Conservation (phyloP, 2,113 vertebrate species). For the Nothobranchius furzeri region DNA sequence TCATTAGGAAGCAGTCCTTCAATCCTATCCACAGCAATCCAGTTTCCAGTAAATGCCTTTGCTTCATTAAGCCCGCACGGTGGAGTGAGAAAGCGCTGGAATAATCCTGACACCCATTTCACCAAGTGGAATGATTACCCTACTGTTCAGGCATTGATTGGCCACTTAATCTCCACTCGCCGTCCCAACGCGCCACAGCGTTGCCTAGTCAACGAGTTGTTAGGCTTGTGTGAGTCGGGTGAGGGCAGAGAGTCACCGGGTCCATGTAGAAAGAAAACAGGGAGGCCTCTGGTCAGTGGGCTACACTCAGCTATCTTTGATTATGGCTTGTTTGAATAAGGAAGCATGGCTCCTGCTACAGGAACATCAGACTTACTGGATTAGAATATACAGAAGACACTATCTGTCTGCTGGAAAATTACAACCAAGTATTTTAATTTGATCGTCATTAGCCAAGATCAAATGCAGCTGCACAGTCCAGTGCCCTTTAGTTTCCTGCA, state of each 20-base stretch:
- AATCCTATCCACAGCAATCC: constrained; percentile 25
- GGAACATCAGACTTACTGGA: constrained; percentile 52
- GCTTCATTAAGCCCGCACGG: constrained; percentile 54
- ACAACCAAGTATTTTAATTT: constrained; percentile 15
- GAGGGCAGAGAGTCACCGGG: constrained; percentile 34
- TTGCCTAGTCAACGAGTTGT: constrained; percentile 66
- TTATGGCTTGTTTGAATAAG: constrained; percentile 57
- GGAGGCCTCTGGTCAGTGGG: constrained; percentile 45
- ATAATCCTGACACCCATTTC: constrained; percentile 65
- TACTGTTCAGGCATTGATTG: constrained; percentile 73
- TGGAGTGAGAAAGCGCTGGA: constrained; percentile 52
- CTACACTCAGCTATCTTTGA: constrained; percentile 49
- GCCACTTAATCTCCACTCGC: constrained; percentile 76
- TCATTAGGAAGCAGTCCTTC: constrained; percentile 34
- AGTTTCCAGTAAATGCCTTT: constrained; percentile 39
- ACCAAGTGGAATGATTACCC: constrained; percentile 75
- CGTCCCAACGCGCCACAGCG: constrained; percentile 55
- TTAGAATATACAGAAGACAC: not conserved
- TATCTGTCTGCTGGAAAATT: constrained; percentile 6
- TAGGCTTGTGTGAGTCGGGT: constrained; percentile 10
- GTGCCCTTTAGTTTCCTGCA: constrained; percentile 14
- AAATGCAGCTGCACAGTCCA: constrained; percentile 17
- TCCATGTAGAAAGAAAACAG: constrained; percentile 26
- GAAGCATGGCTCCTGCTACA: constrained; percentile 46
- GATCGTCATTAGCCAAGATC: constrained; percentile 13